Evolutionary conservation across 2,113 vertebrate genomes (phyloP).

Genomic region (Lagopus leucura): DNA sequence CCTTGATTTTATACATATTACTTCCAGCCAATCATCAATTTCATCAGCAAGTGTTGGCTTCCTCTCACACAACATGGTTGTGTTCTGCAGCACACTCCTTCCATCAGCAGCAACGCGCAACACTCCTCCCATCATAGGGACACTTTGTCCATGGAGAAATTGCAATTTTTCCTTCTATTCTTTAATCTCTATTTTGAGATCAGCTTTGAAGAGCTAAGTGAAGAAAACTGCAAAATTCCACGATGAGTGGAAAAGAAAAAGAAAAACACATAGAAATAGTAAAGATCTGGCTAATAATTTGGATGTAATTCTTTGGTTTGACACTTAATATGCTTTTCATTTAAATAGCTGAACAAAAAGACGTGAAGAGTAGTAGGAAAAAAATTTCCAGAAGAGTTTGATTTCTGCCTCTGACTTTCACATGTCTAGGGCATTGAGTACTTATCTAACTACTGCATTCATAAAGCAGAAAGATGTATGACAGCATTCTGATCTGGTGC

Average conservation of each 20-base stretch:
- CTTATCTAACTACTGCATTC: background rate
- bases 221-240: background rate
- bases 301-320: background rate
- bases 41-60: background rate
- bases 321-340: background rate
- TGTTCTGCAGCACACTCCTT: background rate
- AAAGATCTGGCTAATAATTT: background rate
- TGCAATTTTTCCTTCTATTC: background rate
- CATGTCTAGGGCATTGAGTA: background rate
- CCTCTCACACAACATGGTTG: rapidly evolving
- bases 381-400: rapidly evolving
- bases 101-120: background rate
- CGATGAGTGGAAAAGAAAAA: background rate
- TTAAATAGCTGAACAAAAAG: background rate
- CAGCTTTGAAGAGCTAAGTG: background rate
- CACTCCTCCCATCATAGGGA: background rate
- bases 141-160: background rate
- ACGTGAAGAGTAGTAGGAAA: background rate
- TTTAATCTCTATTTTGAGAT: background rate
- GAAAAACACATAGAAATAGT: background rate
- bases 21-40: background rate
- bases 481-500: background rate
- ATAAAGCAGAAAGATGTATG: background rate
- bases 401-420: background rate
- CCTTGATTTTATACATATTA: background rate